A percentile compares a stretch with the other conserved stretches of the same genome.
Evolutionary conservation across 2,797 vertebrate species (phyloP).

Genomic region (Ibycter americanus): DNA sequence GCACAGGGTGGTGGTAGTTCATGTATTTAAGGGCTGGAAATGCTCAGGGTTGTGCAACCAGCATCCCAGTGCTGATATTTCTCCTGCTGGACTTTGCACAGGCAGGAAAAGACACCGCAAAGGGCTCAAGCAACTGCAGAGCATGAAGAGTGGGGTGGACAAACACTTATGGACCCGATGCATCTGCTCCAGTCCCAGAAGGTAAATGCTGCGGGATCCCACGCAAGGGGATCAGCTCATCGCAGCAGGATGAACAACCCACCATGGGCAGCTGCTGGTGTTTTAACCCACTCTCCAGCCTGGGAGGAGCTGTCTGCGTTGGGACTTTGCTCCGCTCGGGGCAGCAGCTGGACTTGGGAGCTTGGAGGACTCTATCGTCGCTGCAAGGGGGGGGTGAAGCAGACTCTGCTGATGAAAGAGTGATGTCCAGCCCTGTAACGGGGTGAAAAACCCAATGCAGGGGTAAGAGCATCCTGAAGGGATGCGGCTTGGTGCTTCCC

Average conservation of each 20-base stretch:
- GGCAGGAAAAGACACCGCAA: background rate
- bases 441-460: background rate
- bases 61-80: background rate
- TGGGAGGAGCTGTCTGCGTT: background rate
- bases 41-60: background rate
- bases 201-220: background rate
- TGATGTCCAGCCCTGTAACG: rapidly evolving
- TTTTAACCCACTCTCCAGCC: background rate
- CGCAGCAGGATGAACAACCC: background rate
- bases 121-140: background rate
- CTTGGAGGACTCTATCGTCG: background rate
- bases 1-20: background rate
- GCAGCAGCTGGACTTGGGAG: background rate
- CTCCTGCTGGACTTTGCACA: background rate
- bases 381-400: background rate
- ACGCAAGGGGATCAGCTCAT: background rate
- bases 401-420: background rate
- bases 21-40: background rate
- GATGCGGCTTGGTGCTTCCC: background rate
- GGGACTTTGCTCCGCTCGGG: background rate
- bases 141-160: rapidly evolving
- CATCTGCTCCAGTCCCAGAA: background rate
- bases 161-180: rapidly evolving
- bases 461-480: background rate
- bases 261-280: background rate